phyloP scores from a whole-genome alignment of 2,888 invertebrate species.

The Ashinkailepas kermadecensis region DNA sequence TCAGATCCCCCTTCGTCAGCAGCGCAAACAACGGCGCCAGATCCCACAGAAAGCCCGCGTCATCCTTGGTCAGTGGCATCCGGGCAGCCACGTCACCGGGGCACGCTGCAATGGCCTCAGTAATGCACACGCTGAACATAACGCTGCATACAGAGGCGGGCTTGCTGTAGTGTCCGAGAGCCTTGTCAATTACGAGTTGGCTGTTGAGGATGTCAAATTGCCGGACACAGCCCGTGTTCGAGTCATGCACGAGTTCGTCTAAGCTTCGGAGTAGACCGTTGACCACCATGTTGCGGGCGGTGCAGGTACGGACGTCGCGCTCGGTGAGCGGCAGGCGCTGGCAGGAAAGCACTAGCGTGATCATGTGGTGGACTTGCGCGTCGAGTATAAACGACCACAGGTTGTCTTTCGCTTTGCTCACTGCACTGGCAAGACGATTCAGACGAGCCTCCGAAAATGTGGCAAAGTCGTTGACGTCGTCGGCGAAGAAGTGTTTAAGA shows the following conservation, averaged over 20 bases:
- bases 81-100: neutral
- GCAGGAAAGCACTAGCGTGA: neutral
- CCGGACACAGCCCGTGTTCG: neutral
- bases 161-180: neutral
- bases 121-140: neutral
- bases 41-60: neutral
- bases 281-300: neutral
- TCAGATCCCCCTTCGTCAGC: neutral
- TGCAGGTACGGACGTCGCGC: neutral
- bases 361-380: neutral
- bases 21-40: neutral
- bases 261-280: neutral
- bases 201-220: neutral
- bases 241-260: neutral
- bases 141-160: neutral
- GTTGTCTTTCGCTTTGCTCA: neutral
- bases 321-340: neutral
- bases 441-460: neutral
- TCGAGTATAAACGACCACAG: neutral
- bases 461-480: neutral
- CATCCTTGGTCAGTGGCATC: neutral
- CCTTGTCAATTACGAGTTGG: neutral
- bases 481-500: neutral
- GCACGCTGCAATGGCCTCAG: neutral
- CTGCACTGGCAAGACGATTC: neutral